Percentiles rank a stretch among this genome's conserved stretches.
Conservation (phyloP, 2,797 vertebrate genomes). For the Distichodus sexfasciatus region DNA sequence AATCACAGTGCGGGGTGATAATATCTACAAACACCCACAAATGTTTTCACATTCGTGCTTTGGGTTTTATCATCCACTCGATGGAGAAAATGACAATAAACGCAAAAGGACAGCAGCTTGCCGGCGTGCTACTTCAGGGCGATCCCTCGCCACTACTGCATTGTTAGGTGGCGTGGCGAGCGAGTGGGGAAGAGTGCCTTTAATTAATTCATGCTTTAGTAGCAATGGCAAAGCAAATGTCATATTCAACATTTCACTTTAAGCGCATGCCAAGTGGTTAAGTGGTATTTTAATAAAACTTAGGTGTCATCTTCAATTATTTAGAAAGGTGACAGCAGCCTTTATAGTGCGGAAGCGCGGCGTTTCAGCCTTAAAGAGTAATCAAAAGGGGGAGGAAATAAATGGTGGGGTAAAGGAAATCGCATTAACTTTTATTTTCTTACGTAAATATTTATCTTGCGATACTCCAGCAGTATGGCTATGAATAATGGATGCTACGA, state of each 20-base stretch:
- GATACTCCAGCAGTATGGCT: conserved; percentile 16
- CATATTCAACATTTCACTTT: conserved; percentile 57
- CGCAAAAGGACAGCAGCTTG: too few species aligned
- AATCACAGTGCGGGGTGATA: too few species aligned
- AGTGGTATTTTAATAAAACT: conserved; percentile 54
- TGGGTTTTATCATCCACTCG: too few species aligned
- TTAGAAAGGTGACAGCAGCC: conserved; percentile 33
- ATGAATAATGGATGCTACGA: conserved; percentile 32
- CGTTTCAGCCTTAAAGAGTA: conserved; percentile 30
- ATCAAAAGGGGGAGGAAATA: conserved; percentile 40
- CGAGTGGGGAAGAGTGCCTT: conserved; percentile 48
- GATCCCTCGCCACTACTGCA: too few species aligned
- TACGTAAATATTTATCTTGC: conserved; percentile 32
- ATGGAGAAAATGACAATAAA: too few species aligned
- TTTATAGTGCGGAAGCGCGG: conserved; percentile 39
- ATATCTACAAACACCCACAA: too few species aligned
- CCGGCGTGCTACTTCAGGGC: too few species aligned
- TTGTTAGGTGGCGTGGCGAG: too few species aligned
- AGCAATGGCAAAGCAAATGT: conserved; percentile 62
- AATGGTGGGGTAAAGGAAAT: conserved; percentile 38
- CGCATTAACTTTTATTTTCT: conserved; percentile 40
- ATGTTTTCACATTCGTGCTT: too few species aligned
- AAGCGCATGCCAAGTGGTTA: conserved; percentile 48
- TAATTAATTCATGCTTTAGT: conserved; percentile 71
- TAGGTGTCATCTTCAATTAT: conserved; percentile 53